Conservation (phyloP, 2,797 vertebrate genomes). For the Neoniphon sammara region DNA sequence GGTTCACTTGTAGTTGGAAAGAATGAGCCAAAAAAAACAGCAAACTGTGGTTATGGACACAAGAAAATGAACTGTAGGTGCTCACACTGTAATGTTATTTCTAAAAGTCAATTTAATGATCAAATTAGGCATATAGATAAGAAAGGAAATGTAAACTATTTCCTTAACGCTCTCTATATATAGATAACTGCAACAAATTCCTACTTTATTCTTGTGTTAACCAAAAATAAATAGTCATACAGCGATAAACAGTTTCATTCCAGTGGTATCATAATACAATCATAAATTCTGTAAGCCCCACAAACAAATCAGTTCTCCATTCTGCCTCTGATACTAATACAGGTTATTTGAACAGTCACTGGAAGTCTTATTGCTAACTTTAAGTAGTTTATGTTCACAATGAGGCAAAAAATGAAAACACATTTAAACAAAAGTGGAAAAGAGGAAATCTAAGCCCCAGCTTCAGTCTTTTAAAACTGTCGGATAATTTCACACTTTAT, state of each 20-base stretch:
- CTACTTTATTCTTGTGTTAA: background rate
- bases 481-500: constrained; percentile 78
- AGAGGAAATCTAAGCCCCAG: constrained; percentile 17
- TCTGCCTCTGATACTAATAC: constrained; percentile 39
- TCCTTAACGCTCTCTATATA: too few relatives aligned
- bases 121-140: too few relatives aligned
- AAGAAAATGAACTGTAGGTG: too few relatives aligned
- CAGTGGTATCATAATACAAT: constrained; percentile 41
- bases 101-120: too few relatives aligned
- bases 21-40: too few relatives aligned
- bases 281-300: constrained; percentile 20
- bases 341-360: constrained; percentile 40
- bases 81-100: too few relatives aligned
- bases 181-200: too few relatives aligned
- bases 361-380: constrained; percentile 41
- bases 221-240: too few relatives aligned
- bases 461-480: constrained; percentile 51
- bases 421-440: constrained; percentile 41
- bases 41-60: too few relatives aligned
- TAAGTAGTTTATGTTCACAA: constrained; percentile 39
- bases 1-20: too few relatives aligned
- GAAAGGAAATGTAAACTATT: too few relatives aligned
- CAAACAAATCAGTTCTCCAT: constrained; percentile 39
- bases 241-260: background rate
- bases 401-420: constrained; percentile 12